These are phyloP conservation scores for Neoscelio sp. DNA, from an alignment of 2,888 invertebrate species.

Conservation along the genomic window DNA sequence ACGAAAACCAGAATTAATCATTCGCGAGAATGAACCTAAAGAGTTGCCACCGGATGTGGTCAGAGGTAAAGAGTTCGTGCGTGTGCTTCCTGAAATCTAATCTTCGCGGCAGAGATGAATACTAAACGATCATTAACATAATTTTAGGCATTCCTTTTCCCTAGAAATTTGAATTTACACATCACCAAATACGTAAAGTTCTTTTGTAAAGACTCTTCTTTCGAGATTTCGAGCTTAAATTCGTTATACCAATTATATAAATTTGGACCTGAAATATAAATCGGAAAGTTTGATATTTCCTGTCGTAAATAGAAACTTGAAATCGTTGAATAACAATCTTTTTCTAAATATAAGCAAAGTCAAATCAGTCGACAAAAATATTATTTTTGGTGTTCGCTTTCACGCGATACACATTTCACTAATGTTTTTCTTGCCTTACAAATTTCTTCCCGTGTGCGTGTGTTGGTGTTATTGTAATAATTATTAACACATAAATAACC, in stretches of 20 bases:
- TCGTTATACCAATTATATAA: too few species aligned
- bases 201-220: too few species aligned
- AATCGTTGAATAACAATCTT: constrained; percentile 16
- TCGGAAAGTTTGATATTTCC: background rate
- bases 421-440: constrained; percentile 13
- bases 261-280: too few species aligned
- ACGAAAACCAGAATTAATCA: constrained; percentile 93
- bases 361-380: constrained; percentile 35
- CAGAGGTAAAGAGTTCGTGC: constrained; percentile 87
- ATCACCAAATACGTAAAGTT: too few species aligned
- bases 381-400: constrained; percentile 42
- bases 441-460: constrained; percentile 6
- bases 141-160: constrained; percentile 47
- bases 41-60: constrained; percentile 96
- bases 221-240: too few species aligned
- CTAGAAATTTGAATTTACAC: background rate
- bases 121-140: constrained; percentile 62
- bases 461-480: too few species aligned
- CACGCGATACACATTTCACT: constrained; percentile 6
- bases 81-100: constrained; percentile 66
- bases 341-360: constrained; percentile 37
- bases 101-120: constrained; percentile 45
- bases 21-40: constrained; percentile 95
- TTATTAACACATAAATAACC: too few species aligned
- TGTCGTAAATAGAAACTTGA: constrained; percentile 4